These are phyloP conservation scores for Pluvialis apricaria DNA, from an alignment of 2,113 vertebrate genomes.

Conservation along the genomic window DNA sequence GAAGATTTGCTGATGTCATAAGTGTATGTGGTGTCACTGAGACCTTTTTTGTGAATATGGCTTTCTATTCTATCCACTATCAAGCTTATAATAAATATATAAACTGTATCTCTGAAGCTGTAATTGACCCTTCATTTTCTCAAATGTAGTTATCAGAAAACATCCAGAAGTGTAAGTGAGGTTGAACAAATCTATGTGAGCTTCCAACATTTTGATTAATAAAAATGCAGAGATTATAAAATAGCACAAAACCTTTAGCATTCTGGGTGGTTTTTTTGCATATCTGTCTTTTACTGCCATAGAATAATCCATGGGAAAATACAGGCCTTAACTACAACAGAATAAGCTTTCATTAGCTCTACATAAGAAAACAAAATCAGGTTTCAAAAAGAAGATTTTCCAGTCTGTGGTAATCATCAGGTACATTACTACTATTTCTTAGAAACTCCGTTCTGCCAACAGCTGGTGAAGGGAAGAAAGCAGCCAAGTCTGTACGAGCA, in stretches of 20 bases:
- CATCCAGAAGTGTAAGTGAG: neutral
- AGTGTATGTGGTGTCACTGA: slow-evolving; percentile 38
- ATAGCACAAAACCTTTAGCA: neutral
- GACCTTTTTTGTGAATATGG: slow-evolving; percentile 45
- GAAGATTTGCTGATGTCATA: slow-evolving; percentile 53
- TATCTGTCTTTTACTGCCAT: neutral
- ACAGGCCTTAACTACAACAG: neutral
- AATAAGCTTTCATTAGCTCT: neutral
- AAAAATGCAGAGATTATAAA: neutral
- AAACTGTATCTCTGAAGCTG: neutral
- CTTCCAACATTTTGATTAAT: neutral
- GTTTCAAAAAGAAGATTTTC: neutral
- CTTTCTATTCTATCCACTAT: slow-evolving; percentile 60
- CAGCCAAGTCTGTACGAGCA: neutral
- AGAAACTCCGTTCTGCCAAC: neutral
- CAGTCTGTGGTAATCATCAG: neutral
- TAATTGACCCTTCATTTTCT: slow-evolving; percentile 46
- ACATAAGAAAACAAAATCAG: neutral
- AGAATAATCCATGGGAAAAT: neutral
- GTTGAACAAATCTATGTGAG: neutral
- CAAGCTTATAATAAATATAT: neutral
- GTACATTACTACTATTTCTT: neutral
- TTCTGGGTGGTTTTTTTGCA: neutral
- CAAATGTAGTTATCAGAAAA: neutral
- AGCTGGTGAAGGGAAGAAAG: neutral